Evolutionary conservation across 2,797 vertebrate species (phyloP).

Genomic region (Aselliscus stoliczkanus): DNA sequence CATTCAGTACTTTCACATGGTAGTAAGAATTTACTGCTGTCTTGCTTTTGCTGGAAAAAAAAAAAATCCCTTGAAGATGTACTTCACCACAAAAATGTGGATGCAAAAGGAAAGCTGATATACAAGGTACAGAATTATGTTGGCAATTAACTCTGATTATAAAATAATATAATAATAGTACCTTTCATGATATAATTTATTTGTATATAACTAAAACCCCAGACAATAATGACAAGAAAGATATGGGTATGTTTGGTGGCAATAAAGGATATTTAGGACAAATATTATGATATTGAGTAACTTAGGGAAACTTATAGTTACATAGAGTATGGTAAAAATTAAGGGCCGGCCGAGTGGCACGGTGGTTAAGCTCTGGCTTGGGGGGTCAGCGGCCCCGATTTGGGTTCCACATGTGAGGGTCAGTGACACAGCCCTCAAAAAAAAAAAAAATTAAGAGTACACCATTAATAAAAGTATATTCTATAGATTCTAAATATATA

Average conservation of each 20-base stretch:
- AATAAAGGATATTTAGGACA: neutral
- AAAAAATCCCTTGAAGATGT: neutral
- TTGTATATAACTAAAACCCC: neutral
- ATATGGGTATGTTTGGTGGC: neutral
- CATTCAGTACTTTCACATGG: neutral
- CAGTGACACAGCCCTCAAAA: too few species aligned
- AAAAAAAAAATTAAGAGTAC: slow-evolving; percentile 19
- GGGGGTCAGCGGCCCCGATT: too few species aligned
- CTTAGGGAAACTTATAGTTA: neutral
- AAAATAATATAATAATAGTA: neutral
- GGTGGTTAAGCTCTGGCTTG: too few species aligned
- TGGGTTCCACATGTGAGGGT: too few species aligned
- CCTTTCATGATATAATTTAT: neutral
- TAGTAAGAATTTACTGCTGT: neutral
- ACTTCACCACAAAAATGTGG: neutral
- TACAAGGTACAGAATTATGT: neutral
- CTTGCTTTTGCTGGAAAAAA: neutral
- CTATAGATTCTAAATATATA: neutral
- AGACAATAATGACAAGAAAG: neutral
- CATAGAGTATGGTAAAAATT: neutral
- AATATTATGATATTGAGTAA: neutral
- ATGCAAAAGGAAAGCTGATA: neutral
- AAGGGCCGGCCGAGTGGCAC: too few species aligned
- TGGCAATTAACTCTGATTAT: neutral
- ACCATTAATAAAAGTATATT: neutral